A percentile compares a stretch with the other conserved stretches of the same genome.
phyloP scores from a whole-genome alignment of 2,888 invertebrate species.

The Erebia palarica region DNA sequence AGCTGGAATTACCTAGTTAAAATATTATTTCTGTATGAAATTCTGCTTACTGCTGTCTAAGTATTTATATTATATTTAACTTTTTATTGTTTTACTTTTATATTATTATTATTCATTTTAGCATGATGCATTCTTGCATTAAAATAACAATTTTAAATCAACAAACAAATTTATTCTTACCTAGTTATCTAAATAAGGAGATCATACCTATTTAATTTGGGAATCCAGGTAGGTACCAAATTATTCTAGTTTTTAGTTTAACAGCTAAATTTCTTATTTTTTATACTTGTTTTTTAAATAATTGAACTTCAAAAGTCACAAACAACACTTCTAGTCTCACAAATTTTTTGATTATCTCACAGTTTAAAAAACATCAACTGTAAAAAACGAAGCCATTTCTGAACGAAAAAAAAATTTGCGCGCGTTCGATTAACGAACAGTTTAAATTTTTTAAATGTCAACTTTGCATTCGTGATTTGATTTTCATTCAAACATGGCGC shows the following conservation, averaged over 20 bases:
- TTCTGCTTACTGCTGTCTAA: not conserved
- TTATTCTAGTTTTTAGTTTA: not conserved
- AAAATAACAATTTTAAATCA: no score
- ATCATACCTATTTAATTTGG: slow-evolving; percentile 7
- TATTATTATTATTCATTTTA: no score
- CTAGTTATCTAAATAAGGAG: not conserved
- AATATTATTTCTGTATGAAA: not conserved
- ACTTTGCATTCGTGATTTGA: slow-evolving; percentile 53
- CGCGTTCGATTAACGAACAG: slow-evolving; percentile 11
- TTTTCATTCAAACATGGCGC: slow-evolving; percentile 58
- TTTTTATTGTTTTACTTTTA: not conserved
- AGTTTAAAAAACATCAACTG: slow-evolving; percentile 21
- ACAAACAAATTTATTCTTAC: not conserved
- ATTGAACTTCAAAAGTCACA: slow-evolving; percentile 8
- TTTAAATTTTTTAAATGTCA: slow-evolving; percentile 44
- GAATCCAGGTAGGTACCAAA: not conserved
- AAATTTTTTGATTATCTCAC: slow-evolving; percentile 19
- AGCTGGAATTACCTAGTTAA: not conserved
- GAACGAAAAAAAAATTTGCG: slow-evolving; percentile 16
- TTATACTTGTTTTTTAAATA: not conserved
- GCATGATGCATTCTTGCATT: not conserved
- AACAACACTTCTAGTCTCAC: slow-evolving; percentile 23
- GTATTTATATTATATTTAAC: not conserved
- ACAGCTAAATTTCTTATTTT: not conserved
- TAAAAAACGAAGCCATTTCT: slow-evolving; percentile 22